Percentiles rank a stretch among this genome's conserved stretches.
phyloP scores from a whole-genome alignment of 2,888 invertebrate species.

The Physocephala rufipes region DNA sequence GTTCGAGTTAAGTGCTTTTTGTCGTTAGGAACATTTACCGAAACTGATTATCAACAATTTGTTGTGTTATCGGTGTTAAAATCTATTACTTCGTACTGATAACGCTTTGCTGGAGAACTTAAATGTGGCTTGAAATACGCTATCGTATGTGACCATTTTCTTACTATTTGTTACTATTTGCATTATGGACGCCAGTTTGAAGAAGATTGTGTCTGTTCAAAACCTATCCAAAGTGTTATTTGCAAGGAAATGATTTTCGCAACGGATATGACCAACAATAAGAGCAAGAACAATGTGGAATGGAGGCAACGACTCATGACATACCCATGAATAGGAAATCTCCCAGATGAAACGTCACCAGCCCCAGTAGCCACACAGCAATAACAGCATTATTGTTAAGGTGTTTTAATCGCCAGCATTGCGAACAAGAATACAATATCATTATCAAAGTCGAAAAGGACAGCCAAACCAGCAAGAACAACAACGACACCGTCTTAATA shows the following conservation, averaged over 20 bases:
- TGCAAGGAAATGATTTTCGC: constrained; percentile 44
- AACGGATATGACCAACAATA: constrained; percentile 41
- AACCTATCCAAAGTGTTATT: too few species aligned
- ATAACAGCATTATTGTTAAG: constrained; percentile 38
- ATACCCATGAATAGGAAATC: too few species aligned
- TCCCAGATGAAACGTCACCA: constrained; percentile 36
- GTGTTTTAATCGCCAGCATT: constrained; percentile 36
- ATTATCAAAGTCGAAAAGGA: constrained; percentile 44
- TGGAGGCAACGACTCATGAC: constrained; percentile 40
- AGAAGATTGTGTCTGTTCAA: too few species aligned
- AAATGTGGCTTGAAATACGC: too few species aligned
- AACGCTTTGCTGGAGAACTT: too few species aligned
- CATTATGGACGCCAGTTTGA: too few species aligned
- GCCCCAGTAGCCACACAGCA: constrained; percentile 33
- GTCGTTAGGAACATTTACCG: background rate
- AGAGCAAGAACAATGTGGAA: constrained; percentile 37
- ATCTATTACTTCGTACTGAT: too few species aligned
- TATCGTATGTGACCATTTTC: too few species aligned
- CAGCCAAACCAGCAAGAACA: constrained; percentile 42
- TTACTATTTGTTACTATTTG: too few species aligned
- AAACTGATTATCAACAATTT: constrained; percentile 2
- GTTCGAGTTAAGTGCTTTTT: constrained; percentile 44
- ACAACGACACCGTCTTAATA: constrained; percentile 48
- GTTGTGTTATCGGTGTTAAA: constrained; percentile 14
- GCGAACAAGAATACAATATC: constrained; percentile 41